Conservation (phyloP, 2,888 invertebrate genomes). For the Drosophila pseudotakahashii region DNA sequence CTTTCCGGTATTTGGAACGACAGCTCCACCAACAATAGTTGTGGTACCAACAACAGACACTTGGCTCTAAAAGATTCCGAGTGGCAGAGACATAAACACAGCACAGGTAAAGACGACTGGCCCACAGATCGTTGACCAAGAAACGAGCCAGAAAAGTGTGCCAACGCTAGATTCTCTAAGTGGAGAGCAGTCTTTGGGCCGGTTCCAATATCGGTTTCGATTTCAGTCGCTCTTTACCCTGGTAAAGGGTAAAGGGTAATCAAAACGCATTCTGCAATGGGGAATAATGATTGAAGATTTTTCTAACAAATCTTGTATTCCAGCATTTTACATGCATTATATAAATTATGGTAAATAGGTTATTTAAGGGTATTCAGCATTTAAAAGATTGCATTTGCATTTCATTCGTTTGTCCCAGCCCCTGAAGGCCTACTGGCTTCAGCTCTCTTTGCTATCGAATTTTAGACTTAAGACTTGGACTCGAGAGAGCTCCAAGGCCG, state of each 20-base stretch:
- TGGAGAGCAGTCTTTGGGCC: slow-evolving; percentile 49
- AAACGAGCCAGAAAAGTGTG: slow-evolving; percentile 58
- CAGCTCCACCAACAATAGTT: slow-evolving; percentile 25
- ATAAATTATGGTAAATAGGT: background rate
- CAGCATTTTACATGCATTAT: background rate
- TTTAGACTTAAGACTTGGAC: background rate
- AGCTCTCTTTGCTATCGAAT: slow-evolving; percentile 16
- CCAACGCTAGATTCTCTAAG: slow-evolving; percentile 60
- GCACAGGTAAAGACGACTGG: slow-evolving; percentile 8
- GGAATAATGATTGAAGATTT: background rate
- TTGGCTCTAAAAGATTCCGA: slow-evolving; percentile 32
- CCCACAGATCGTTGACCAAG: slow-evolving; percentile 44
- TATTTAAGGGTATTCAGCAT: background rate
- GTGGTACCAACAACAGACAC: slow-evolving; percentile 11
- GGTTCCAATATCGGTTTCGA: slow-evolving; percentile 31
- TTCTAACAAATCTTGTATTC: no score
- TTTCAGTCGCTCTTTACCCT: slow-evolving; percentile 3
- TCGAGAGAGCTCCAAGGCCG: slow-evolving; percentile 51
- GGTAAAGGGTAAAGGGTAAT: background rate
- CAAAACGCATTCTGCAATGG: background rate
- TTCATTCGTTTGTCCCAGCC: no score
- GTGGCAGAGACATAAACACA: slow-evolving; percentile 28
- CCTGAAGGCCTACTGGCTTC: no score
- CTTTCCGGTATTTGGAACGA: slow-evolving; percentile 57
- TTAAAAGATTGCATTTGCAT: no score